Percentiles rank a stretch among this genome's conserved stretches.
Evolutionary conservation across 2,797 vertebrate species (phyloP).

Genomic region (Ctenosaura bakeri): DNA sequence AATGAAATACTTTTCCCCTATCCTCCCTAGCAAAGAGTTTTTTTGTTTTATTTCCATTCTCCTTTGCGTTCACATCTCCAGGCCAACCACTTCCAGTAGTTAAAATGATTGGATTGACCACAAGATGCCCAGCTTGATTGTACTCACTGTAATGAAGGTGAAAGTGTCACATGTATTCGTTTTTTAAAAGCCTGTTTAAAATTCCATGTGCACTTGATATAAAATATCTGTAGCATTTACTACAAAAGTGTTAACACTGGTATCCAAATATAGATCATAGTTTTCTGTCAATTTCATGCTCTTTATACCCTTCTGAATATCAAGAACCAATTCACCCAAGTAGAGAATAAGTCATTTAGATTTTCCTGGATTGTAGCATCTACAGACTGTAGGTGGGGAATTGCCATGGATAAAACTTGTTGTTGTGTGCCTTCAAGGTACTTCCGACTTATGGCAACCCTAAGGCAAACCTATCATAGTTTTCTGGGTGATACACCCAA

Average conservation of each 20-base stretch:
- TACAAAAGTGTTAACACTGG: not conserved
- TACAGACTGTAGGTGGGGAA: not conserved
- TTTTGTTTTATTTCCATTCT: not conserved
- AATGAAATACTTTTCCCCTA: no score
- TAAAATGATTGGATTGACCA: not conserved
- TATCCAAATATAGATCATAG: not conserved
- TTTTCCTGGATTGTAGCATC: not conserved
- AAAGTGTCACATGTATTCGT: not conserved
- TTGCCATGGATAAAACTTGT: no score
- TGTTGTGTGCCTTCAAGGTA: no score
- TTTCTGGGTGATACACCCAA: no score
- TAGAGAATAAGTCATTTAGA: not conserved
- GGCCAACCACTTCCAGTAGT: not conserved
- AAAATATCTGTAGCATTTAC: not conserved
- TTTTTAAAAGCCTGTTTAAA: conserved; percentile 9
- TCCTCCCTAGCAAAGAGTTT: no score
- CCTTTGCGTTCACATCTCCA: not conserved
- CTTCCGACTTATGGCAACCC: no score
- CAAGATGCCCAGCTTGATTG: not conserved
- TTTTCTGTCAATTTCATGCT: not conserved
- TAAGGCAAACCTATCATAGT: no score
- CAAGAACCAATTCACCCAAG: not conserved
- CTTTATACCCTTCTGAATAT: not conserved
- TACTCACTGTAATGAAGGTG: not conserved
- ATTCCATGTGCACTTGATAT: not conserved